Conservation (phyloP, 2,113 vertebrate species). For the Odocoileus hemionus region DNA sequence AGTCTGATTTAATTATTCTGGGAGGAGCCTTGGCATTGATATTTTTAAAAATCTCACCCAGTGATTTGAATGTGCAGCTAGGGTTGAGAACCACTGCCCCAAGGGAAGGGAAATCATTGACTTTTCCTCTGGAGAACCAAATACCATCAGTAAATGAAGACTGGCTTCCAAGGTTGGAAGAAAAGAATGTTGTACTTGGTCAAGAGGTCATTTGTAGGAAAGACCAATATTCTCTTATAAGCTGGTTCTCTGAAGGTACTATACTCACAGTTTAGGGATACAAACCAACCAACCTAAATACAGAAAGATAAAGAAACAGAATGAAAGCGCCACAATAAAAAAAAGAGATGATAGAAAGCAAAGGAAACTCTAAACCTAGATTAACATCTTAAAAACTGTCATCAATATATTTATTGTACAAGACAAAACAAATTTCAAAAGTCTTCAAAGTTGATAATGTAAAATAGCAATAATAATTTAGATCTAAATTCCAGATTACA, state of each 20-base stretch:
- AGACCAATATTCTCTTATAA: background rate
- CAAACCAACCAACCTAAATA: background rate
- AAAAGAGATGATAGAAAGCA: background rate
- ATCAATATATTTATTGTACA: background rate
- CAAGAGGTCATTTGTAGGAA: background rate
- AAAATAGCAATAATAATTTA: conserved; percentile 21
- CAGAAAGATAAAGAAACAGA: background rate
- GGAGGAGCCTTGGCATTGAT: background rate
- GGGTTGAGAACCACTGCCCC: background rate
- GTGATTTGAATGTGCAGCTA: background rate
- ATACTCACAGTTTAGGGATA: background rate
- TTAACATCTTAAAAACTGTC: background rate
- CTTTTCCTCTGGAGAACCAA: conserved; percentile 26
- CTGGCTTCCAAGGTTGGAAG: background rate
- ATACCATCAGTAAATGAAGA: background rate
- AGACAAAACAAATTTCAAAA: conserved; percentile 8
- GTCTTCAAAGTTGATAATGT: background rate
- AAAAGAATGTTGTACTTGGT: background rate
- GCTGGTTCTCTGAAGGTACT: background rate
- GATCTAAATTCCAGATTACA: background rate
- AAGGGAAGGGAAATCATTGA: background rate
- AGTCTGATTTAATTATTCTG: background rate
- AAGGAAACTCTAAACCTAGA: background rate
- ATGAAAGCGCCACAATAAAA: background rate
- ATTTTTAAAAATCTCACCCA: background rate